Base-by-base conservation (phyloP, 1,140 invertebrate species). In the Dryas iulia region DNA sequence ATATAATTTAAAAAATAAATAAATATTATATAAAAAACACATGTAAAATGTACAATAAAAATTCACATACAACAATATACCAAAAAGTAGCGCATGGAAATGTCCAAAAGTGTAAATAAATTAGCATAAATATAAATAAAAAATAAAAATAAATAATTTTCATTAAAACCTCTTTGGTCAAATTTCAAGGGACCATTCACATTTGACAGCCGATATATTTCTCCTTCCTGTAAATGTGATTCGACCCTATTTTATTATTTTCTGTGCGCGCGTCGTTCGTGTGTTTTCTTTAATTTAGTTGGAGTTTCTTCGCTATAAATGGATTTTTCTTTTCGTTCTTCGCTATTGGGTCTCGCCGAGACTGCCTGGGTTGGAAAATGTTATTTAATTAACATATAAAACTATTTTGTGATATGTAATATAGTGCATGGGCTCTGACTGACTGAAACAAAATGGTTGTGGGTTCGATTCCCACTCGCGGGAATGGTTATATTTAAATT, bases 261-360 rank as follows among this genome's bases (percentile, higher is more conserved):
- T 54, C 82, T 86, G n/a, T 67, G 62, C 8, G 31, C 18, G 12
- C 75, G 69, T 12, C 81, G 81, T 24, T 84, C 83, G 24, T 80
- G 76, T 2, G 76, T 72, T 0, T 81, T 77, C 23, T 81, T 82
- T 28, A 90, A 70, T 11, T 84, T 76, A 25, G 81, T 86, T 0
- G 87, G 87, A 6, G 79, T 81, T 52, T 89, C 87, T 21, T 90
- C 84, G 39, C 54, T 77, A 56, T 78, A 80, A 12, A 77, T 14
- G 57, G 67, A 82, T 47, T 65, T 81, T 0, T 89, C 83, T 4
- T 78, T 76, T 12, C 76, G 75, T 30, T 81, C 81, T 18, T 81
- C 83, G 12, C 25, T 47, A 25, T 83, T 81, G 25, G 79, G 35
- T 58, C 78, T 86, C 3, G 76, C 71, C n/a, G 77, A 24, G 1